Evolutionary conservation across 2,113 vertebrate genomes (phyloP).

Genomic region (Sinosuthora webbiana): DNA sequence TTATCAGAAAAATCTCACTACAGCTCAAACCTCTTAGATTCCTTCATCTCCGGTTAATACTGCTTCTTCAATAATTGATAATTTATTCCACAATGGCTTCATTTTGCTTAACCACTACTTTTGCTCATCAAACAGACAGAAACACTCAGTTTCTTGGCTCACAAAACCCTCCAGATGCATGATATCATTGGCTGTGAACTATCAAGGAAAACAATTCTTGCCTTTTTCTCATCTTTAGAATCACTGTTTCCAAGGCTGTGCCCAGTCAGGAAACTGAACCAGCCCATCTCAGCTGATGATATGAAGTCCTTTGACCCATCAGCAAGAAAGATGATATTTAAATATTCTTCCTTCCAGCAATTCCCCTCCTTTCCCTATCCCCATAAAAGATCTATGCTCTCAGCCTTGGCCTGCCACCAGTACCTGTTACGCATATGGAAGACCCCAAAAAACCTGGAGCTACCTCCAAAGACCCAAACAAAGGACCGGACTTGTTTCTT

Average conservation of each 20-base stretch:
- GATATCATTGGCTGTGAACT: background rate
- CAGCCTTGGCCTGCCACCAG: background rate
- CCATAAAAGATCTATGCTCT: conserved; percentile 46
- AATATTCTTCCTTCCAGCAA: conserved; percentile 22
- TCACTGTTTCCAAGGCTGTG: background rate
- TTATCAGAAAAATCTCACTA: background rate
- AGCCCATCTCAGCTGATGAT: background rate
- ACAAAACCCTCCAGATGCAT: background rate
- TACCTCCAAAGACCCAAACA: background rate
- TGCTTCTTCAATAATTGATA: background rate
- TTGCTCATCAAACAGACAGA: background rate
- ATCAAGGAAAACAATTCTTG: background rate
- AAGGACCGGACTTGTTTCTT: conserved; percentile 12
- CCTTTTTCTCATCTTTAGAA: background rate
- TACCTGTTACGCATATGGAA: conserved; percentile 1
- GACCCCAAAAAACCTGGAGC: conserved; percentile 31
- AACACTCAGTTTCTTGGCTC: background rate
- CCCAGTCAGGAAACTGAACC: background rate
- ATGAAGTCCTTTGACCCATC: background rate
- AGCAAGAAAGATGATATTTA: conserved; percentile 29
- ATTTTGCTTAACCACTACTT: background rate
- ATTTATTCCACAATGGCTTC: background rate
- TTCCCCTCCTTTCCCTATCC: background rate
- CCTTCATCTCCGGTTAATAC: background rate
- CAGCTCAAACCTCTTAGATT: background rate